Base-by-base conservation (phyloP, 1,140 invertebrate genomes). In the Drosophila mojavensis region DNA sequence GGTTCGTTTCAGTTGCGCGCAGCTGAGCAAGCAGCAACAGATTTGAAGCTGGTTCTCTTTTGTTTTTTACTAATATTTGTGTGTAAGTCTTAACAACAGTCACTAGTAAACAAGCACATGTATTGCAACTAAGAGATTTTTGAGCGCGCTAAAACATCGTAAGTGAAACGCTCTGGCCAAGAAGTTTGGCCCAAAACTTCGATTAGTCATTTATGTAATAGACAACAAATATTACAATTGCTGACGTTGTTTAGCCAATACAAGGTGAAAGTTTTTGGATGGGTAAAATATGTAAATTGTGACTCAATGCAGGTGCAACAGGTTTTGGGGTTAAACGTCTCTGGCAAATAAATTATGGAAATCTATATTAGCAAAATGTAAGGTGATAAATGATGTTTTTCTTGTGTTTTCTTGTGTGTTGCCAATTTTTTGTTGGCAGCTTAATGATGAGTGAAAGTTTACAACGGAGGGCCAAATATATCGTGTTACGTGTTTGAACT, bases 151-250 rank as follows among this genome's bases (percentile, higher is more conserved):
- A 33, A 39, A 11, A 53, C 2, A 17, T 5, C 41, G 50, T 47
- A 39, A 70, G 54, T 65, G 43, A 65, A 72, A 75, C 13, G 36
- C 13, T 9, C 51, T 30, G 53, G 9, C 28, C 20, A 61, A 47
- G 33, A 70, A 71, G 53, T 26, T 20, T 51, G 30, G 17, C 26
- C 5, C 26, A 51, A 30, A 36, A 62, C 15, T 56, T 41, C 28
- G 56, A 66, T 67, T 43, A 9, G 28, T 11, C 43, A 56, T 75
- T 75, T 75, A 75, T 75, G 61, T 75, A 75, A 75, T 72, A 28
- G 56, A 51, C 39, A 66, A 51, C 39, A 66, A 75, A 50, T 39
- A 62, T 43, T 43, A 50, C 54, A 62, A 43, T 43, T 51, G 71
- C 43, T 69, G 51, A 74, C 71, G 71, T 74, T 51, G 58, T 73